Conservation (phyloP, 2,113 vertebrate species). For the Hemichromis elongatus region DNA sequence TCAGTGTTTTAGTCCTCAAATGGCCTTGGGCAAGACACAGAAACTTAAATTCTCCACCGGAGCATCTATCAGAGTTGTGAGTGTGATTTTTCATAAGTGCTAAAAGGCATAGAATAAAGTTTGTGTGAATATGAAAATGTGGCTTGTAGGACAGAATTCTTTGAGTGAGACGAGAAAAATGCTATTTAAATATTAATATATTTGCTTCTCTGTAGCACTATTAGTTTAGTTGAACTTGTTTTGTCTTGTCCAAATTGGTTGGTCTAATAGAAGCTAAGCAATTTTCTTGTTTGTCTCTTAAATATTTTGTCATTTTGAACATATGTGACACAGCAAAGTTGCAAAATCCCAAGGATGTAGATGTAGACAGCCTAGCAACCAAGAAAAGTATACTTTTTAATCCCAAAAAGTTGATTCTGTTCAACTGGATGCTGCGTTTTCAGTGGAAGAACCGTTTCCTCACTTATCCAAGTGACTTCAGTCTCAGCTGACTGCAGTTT, state of each 20-base stretch:
- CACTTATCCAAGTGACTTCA: no score
- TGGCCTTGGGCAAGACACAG: not conserved
- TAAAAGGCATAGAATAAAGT: not conserved
- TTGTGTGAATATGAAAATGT: not conserved
- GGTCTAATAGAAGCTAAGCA: no score
- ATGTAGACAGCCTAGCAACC: no score
- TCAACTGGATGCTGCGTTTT: no score
- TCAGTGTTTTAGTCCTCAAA: not conserved
- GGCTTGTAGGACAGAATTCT: not conserved
- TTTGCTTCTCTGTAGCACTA: not conserved
- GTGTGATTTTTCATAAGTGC: not conserved
- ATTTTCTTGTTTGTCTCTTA: no score
- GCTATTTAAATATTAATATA: not conserved
- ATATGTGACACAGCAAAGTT: no score
- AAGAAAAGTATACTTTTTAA: no score
- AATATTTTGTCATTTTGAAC: no score
- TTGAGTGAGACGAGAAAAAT: not conserved
- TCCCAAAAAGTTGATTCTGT: no score
- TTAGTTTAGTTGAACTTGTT: not conserved
- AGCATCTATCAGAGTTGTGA: accelerated
- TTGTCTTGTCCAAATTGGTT: not conserved
- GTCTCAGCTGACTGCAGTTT: no score
- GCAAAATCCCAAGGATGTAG: no score
- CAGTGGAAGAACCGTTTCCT: no score
- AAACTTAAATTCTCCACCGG: not conserved